These are phyloP conservation scores for Chalcosyrphus nemorum DNA, from an alignment of 2,888 invertebrate genomes.

Conservation along the genomic window DNA sequence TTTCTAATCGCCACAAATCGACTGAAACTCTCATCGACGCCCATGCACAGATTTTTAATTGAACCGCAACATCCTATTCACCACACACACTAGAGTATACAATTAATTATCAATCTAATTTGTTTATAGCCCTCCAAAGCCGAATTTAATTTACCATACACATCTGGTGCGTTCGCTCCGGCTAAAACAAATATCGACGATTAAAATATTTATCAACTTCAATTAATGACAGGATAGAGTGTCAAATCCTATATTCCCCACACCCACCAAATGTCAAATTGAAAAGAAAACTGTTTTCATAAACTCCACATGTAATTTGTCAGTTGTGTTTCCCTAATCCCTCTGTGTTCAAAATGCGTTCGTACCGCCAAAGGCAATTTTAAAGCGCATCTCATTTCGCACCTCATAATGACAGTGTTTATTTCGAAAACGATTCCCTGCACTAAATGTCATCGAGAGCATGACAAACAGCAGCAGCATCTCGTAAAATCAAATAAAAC, in stretches of 20 bases:
- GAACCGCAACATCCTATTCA: conserved; percentile 21
- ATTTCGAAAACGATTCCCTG: conserved; percentile 59
- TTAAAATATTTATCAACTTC: conserved; percentile 68
- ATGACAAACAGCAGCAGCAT: conserved; percentile 36
- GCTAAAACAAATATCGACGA: conserved; percentile 36
- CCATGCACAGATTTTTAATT: conserved; percentile 35
- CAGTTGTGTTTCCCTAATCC: conserved; percentile 21
- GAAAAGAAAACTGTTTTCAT: conserved; percentile 53
- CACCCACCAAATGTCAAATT: conserved; percentile 42
- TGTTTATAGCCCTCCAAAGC: conserved; percentile 53
- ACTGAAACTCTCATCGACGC: conserved; percentile 18
- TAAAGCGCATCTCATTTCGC: conserved; percentile 54
- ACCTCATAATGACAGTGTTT: conserved; percentile 68
- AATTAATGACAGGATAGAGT: conserved; percentile 62
- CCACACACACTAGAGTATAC: neutral
- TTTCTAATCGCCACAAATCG: conserved; percentile 35
- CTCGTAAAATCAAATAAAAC: conserved; percentile 67
- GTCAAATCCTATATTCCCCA: conserved; percentile 33
- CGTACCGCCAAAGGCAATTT: neutral
- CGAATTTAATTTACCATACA: conserved; percentile 56
- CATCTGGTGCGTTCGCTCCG: conserved; percentile 3
- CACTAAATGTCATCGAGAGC: conserved; percentile 69
- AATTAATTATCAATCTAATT: conserved; percentile 67
- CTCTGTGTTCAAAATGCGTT: neutral
- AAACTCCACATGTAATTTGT: conserved; percentile 36